Base-by-base conservation (phyloP, 2,888 invertebrate species). In the Smittia sp. region DNA sequence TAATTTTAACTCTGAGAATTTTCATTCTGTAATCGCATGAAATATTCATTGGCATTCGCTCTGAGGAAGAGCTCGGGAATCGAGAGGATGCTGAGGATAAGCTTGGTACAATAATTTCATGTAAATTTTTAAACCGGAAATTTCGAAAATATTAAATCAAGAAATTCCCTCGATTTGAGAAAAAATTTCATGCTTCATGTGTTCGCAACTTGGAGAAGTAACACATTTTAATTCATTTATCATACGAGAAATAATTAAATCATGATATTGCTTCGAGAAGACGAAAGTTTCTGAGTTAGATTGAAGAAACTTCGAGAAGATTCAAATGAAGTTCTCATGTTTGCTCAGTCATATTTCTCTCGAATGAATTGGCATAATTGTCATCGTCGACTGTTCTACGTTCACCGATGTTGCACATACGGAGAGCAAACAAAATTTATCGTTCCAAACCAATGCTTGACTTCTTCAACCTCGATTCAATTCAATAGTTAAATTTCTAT, bases 101-200 rank as follows among this genome's bases (percentile, higher is more conserved):
- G 22, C 58, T 22, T 13, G 22, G 58, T 4, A 58, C 7, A 22
- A 58, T 22, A 20, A 54, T 69, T 54, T 54, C 25, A 52, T 69
- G 54, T 25, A 69, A 46, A 69, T 69, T 52, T 25, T 25, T 25
- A 69, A 27, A 69, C 69, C 69, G 69, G 69, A 69, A 69, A 54
- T 69, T 54, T 69, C 46, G 32, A 69, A 68, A 24, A 39, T 58
- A 22, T 22, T 2, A 58, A 11, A 9, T 20, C 3, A 15, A 58
- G 22, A 24, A 58, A 58, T 58, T 46, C n/a, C 46, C 32, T 46
- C 3, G 58, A 46, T n/a, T n/a, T 46, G 4, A n/a, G 11, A 46
- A 46, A 46, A 3, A 11, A n/a, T 11, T 6, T 32, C 32, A 46
- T n/a, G 46, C 46, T n/a, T 46, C 9, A 6, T 3, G 46, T 46